Base-by-base conservation (phyloP, 2,888 invertebrate genomes). In the Deroplatys truncata region DNA sequence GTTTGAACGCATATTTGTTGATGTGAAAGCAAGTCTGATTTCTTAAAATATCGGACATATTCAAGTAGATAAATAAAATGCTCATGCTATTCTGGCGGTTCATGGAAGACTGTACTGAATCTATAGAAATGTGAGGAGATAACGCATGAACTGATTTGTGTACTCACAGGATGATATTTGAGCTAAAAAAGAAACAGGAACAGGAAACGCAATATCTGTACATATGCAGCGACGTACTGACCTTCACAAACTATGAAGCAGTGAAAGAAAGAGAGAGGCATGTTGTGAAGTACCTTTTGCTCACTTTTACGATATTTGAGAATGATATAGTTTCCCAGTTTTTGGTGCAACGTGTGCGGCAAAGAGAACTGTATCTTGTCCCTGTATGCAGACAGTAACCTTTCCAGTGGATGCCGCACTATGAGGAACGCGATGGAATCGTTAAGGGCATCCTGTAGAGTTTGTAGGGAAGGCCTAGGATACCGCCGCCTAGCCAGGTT, bases 331-430 rank as follows among this genome's bases (percentile, higher is more conserved):
- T 95, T 95, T 56, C 97, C 97, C 92, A 97, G 94, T 93, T 97
- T 97, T 92, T 97, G 96, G 92, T 98, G 97, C 92, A 97, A 96
- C 29, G 97, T 97, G 93, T 97, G 96, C 0, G 97, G 97, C 93
- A 97, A 94, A 85, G 97, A 97, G 92, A 96, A 97, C 90, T 97
- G 96, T 91, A 98, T 95, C 94, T 98, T 98, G 93, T 98, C 97
- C 92, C 97, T 96, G 93, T 97, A 98, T 89, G 97, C 97, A 88
- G 97, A 97, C 89, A 97, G 95, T 91, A 98, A 94, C 92, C 96
- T 94, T 93, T 98, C 97, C 91, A 98, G 94, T 1, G 97, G 97
- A 94, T 98, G 97, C 91, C 97, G 94, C 13, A 97, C 97, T 91
- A 98, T 97, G 91, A 98, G 94, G 93, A 98, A 97, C 90, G 97